A percentile compares a stretch with the other conserved stretches of the same genome.
These are phyloP conservation scores for Acromyrmex echinatior DNA, from an alignment of 1,140 invertebrate species.

Conservation along the genomic window DNA sequence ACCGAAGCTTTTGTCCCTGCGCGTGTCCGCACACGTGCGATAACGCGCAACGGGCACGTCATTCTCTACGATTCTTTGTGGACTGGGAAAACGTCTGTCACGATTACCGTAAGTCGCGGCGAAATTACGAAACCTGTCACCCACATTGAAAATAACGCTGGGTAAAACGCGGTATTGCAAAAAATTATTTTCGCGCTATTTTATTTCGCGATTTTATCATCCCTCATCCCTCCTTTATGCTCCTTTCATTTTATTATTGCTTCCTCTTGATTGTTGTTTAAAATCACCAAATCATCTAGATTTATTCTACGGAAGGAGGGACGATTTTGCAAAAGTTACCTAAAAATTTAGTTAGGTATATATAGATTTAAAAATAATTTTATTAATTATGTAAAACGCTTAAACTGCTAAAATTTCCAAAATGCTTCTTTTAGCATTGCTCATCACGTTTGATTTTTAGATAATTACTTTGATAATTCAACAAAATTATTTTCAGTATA, in stretches of 20 bases:
- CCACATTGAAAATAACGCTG: background rate
- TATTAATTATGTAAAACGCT: too few species aligned
- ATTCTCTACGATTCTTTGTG: constrained; percentile 33
- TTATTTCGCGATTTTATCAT: background rate
- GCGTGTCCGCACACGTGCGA: constrained; percentile 43
- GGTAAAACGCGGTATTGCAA: background rate
- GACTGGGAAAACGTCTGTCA: constrained; percentile 30
- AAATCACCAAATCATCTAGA: background rate
- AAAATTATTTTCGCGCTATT: constrained; percentile 8
- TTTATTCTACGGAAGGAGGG: too few species aligned
- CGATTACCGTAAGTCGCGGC: constrained; percentile 13
- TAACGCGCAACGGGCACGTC: constrained; percentile 33
- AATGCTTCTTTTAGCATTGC: too few species aligned
- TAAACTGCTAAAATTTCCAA: too few species aligned
- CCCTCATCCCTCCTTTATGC: too few species aligned
- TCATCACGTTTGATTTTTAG: too few species aligned
- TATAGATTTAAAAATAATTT: too few species aligned
- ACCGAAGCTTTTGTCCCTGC: constrained; percentile 53
- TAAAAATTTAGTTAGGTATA: too few species aligned
- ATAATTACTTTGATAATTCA: too few species aligned
- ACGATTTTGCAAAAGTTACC: too few species aligned
- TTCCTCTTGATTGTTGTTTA: background rate
- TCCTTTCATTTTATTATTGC: too few species aligned
- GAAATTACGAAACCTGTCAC: background rate
- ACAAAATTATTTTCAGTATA: too few species aligned